Evolutionary conservation across 2,888 invertebrate species (phyloP), one percentile per base, ranked within the genome.

Genomic region (Scaptomyza cyrtandrae): DNA sequence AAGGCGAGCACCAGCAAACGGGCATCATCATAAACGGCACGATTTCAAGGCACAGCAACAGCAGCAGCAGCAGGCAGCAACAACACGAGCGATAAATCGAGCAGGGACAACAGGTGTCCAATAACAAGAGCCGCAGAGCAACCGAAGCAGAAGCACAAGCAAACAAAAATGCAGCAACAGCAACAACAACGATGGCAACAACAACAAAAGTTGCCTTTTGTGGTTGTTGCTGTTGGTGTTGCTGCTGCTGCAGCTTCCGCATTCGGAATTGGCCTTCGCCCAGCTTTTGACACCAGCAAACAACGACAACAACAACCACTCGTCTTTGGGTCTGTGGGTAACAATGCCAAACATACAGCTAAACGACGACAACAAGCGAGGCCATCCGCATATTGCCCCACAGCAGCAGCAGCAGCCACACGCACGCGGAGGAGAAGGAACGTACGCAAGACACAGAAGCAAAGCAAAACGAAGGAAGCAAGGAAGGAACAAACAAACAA

Each of bases 61-160:
- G 13, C 43, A 60, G 13, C 56, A 57, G 13, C 43, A 60, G 13
- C 59, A 35, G 44, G 41, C 79, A 46, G 56, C 77, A 62, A 19
- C 16, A 50, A 70, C 69, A 62, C 46, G 61, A 70, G 65, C 78
- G 58, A 83, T 79, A 83, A 83, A 80, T 80, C 80, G 80, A 74
- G 61, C 69, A 71, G 71, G 72, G 69, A 71, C 77, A 83, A 83
- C 80, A 83, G 83, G 79, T 83, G 81, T 63, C 54, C 69, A 67
- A 64, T 46, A 67, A 62, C 56, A 69, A 53, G 63, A 74, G 14
- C 71, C 48, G 24, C 52, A 49, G 33, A 53, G 19, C 24, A 27
- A 35, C 45, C 46, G 27, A 33, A 59, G 37, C 52, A 37, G 41
- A 44, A 10, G 35, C 45, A 67, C 24, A 50, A 37, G 24, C 50